Evolutionary conservation across 2,797 vertebrate genomes (phyloP), one percentile per base, ranked within the genome.

Genomic region (Balearica regulorum): DNA sequence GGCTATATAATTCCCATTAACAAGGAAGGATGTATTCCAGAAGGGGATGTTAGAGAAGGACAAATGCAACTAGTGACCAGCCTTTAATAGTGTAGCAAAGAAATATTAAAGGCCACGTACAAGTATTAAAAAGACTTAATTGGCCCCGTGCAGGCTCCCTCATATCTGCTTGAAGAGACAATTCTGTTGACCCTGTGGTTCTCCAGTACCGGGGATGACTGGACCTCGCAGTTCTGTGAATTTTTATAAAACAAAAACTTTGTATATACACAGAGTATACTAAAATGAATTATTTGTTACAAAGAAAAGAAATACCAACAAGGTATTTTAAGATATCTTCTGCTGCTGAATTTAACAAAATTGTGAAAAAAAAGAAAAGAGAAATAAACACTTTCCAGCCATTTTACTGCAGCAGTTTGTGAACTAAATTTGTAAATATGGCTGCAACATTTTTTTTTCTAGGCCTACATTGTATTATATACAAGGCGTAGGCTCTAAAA

Each of bases 41-140:
- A 99, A 98, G 99, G 99, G 66, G 99, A 99, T 16, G 99, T 99
- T 94, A 98, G 99, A 97, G 99, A 99, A 99, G 99, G 99, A 99
- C 99, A 99, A 96, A 99, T 99, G 99, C 99, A 99, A 98, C 98
- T 99, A 97, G 99, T 99, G 95, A 99, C 99, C 58, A 99, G 99
- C 98, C 99, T 99, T 98, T 99, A 99, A 99, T 96, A 97, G 96
- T 95, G 96, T 98, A 98, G 98, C 98, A 98, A 96, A 98, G 98
- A 97, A 98, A 98, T 98, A 88, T 96, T 97, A 93, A 93, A 98
- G 98, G 98, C 98, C 98, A 97, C 90, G 51, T 58, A 95, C 97
- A 97, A 98, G 98, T 98, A 97, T 98, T 97, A 96, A 93, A 97
- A 83, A 94, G 97, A 98, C 95, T 97, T 93, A 86, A 49, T 83